These are phyloP conservation scores for Lordiphosa andalusiaca DNA, from an alignment of 2,888 invertebrate genomes.

Conservation along the genomic window DNA sequence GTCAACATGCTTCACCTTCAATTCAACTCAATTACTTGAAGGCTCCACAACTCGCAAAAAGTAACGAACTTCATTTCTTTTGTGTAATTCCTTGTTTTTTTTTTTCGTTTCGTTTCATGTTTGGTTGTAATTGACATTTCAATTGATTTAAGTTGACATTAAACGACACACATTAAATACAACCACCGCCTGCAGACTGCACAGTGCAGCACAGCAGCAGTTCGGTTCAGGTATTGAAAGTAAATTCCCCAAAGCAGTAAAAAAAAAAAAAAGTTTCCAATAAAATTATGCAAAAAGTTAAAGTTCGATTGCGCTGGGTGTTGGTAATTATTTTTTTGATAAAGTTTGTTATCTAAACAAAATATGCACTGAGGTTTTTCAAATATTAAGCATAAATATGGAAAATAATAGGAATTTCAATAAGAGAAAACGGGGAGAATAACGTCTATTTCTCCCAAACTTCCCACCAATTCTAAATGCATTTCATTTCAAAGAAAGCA, in stretches of 20 bases:
- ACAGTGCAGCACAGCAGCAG: not conserved
- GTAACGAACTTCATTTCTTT: conserved; percentile 23
- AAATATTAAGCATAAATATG: too few relatives aligned
- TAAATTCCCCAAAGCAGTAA: conserved; percentile 5
- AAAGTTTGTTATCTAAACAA: too few relatives aligned
- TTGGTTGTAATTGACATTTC: conserved; percentile 68
- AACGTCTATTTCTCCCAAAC: too few relatives aligned
- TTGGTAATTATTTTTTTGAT: too few relatives aligned
- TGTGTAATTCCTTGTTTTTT: conserved; percentile 16
- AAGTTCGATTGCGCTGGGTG: too few relatives aligned
- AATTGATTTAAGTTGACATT: conserved; percentile 72
- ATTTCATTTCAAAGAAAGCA: too few relatives aligned
- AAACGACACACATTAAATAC: conserved; percentile 57
- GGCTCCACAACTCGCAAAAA: conserved; percentile 12
- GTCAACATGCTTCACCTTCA: conserved; percentile 48
- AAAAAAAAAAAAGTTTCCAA: too few relatives aligned
- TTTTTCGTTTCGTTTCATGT: conserved; percentile 46
- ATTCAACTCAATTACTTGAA: conserved; percentile 51
- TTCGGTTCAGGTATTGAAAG: conserved; percentile 11
- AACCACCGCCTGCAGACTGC: conserved; percentile 23
- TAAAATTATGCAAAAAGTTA: too few relatives aligned
- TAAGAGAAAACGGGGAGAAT: too few relatives aligned
- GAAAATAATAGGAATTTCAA: too few relatives aligned
- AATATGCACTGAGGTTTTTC: too few relatives aligned
- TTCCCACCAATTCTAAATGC: too few relatives aligned